Evolutionary conservation across 1,140 invertebrate genomes (phyloP).

Genomic region (Teleopsis dalmanni): DNA sequence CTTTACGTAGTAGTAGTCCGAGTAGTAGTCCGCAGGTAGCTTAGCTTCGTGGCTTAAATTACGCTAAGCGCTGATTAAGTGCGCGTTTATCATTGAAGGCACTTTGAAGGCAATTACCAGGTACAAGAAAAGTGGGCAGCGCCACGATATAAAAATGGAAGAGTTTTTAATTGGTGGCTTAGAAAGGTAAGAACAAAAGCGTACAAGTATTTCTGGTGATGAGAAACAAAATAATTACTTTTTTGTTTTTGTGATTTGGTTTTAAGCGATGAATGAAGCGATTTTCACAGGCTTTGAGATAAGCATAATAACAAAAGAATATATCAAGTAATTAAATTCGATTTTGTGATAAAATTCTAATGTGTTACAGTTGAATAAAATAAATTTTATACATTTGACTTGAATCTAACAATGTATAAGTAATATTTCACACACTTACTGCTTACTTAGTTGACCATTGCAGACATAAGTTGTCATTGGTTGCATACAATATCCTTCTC

Average conservation of each 20-base stretch:
- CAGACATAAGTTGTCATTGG: too few species aligned
- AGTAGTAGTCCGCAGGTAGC: background rate
- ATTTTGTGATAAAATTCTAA: too few species aligned
- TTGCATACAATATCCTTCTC: too few species aligned
- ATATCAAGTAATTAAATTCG: too few species aligned
- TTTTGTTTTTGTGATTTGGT: background rate
- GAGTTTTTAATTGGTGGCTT: constrained; percentile 5
- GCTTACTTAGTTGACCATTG: too few species aligned
- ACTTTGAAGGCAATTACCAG: background rate
- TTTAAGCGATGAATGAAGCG: too few species aligned
- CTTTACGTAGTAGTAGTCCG: constrained; percentile 12
- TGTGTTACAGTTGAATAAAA: too few species aligned
- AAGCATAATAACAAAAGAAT: too few species aligned
- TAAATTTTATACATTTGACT: too few species aligned
- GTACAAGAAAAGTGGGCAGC: background rate
- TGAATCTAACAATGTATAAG: too few species aligned
- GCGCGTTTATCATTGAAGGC: constrained; percentile 36
- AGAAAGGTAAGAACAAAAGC: background rate
- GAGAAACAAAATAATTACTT: background rate
- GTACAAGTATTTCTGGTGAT: background rate
- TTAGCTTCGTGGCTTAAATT: constrained; percentile 29
- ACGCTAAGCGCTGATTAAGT: constrained; percentile 45
- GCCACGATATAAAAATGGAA: constrained; percentile 2
- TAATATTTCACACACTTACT: too few species aligned
- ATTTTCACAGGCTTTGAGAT: too few species aligned